Evolutionary conservation across 2,888 invertebrate species (phyloP), one percentile per base, ranked within the genome.

Genomic region (Macropis europaea): DNA sequence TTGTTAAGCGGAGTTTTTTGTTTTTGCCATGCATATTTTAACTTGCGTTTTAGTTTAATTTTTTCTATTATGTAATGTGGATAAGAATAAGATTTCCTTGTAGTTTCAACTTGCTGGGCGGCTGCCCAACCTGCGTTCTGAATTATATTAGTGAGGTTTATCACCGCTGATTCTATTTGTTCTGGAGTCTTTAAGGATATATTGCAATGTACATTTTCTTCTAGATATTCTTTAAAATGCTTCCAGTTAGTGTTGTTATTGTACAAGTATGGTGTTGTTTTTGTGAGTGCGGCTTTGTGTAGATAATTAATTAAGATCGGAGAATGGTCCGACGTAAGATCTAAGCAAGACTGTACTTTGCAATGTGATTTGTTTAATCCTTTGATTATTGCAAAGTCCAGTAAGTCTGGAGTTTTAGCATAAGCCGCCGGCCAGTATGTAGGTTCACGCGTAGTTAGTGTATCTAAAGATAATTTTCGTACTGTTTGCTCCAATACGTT

Each of bases 361-460:
- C 62, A 45, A 32, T 75, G 36, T 2, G 54, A 19, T 22, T 11
- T 48, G 2, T 36, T 7, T 45, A 80, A 32, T 2, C 63, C 71
- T 47, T 72, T 77, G 2, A 45, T 28, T 3, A 73, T 47, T 9
- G 34, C 36, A 22, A 76, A 66, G 9, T 68, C 56, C 43, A 81
- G 19, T 7, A 81, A 40, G 36, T 83, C 77, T 0, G 82, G 79
- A 4, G 63, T 43, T 70, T 83, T 82, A 2, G 64, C 62, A 0
- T 60, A 3, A 28, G 81, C 75, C 15, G 74, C 48, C 5, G 77
- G 77, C 77, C 82, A 84, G 56, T 83, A 78, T 0, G 77, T 82
- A 11, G 84, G 81, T 63, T 79, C 32, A 0, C 76, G 71, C 7
- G 63, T 68, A n/a, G 80, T 75, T 34, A 76, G 0, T 15, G 42